Base-by-base conservation (phyloP, 2,888 invertebrate species). In the Sclerodermus sp. region DNA sequence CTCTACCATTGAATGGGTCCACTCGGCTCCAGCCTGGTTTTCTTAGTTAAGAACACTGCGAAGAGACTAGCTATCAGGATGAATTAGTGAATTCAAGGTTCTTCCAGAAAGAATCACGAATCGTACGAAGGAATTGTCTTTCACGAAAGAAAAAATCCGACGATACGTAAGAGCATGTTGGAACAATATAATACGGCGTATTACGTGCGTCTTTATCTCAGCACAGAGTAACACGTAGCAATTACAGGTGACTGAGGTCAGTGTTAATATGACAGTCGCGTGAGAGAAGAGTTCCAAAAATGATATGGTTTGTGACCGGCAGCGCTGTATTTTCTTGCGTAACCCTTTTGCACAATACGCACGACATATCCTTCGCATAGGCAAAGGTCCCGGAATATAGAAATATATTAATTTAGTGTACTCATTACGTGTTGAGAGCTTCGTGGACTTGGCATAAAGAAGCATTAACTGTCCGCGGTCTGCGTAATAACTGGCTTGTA, bases 211-310 rank as follows among this genome's bases (percentile, higher is more conserved):
- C 48, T 23, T 23, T 23, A 23, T 23, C 23, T 23, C 23, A 44
- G 51, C 46, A 50, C 36, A 13, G 36, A 6, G 23, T 23, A 23
- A 23, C 58, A 62, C 59, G 60, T 71, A 69, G 73, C 70, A 77
- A 77, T 77, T 77, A 74, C 64, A 76, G 72, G 73, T 73, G 73
- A 73, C 67, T 72, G 70, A 74, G 77, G 76, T 77, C 77, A 76
- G 74, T 75, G 74, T 74, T 77, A 76, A 77, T 77, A 73, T 60
- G 70, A 68, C 67, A 63, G 64, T 76, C 67, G 76, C 76, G 76
- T 75, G 76, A 71, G 74, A 73, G 70, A 68, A 64, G 63, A 68
- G 64, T 62, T 69, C 76, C 75, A 76, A 76, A 77, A 77, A 76
- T 77, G 74, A 76, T 68, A 77, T 67, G 74, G 67, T 76, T 74